Evolutionary conservation across 2,113 vertebrate species (phyloP).

Genomic region (Amphilophus citrinellus): DNA sequence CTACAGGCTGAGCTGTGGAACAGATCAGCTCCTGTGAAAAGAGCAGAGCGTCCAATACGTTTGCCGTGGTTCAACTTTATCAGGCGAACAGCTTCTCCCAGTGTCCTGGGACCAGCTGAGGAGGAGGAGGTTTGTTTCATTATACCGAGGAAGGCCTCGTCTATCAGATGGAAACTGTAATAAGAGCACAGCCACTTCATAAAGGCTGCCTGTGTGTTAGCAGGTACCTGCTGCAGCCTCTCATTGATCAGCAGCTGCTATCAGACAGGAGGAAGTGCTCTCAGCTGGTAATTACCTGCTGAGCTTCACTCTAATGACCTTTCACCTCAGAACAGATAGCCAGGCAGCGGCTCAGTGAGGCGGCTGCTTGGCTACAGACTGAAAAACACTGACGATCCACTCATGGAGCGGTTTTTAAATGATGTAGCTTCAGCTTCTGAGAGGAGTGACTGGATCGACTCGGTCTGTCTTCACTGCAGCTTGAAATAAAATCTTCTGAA

Average conservation of each 20-base stretch:
- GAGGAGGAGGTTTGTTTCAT: slow-evolving; percentile 30
- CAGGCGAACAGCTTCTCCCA: not conserved
- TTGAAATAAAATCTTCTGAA: not conserved
- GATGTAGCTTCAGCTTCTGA: not conserved
- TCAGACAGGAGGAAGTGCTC: slow-evolving; percentile 42
- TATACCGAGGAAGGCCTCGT: slow-evolving; percentile 32
- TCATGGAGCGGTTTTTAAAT: not conserved
- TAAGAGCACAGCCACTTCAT: not conserved
- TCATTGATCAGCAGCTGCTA: slow-evolving; percentile 53
- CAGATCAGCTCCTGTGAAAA: not conserved
- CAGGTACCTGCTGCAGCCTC: slow-evolving; percentile 13
- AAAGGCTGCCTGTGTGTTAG: not conserved
- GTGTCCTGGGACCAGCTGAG: slow-evolving; percentile 3
- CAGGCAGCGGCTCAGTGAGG: not conserved
- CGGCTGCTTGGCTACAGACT: not conserved
- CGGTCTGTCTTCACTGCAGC: not conserved
- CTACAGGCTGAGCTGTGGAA: not conserved
- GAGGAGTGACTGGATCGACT: not conserved
- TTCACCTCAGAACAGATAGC: slow-evolving; percentile 42
- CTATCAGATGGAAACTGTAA: slow-evolving; percentile 50
- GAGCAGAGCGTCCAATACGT: not conserved
- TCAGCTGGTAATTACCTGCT: slow-evolving; percentile 53
- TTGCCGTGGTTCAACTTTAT: not conserved
- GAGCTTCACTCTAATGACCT: slow-evolving; percentile 26
- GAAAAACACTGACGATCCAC: not conserved